phyloP scores from a whole-genome alignment of 2,888 invertebrate genomes.

The Drosophila engyochracea region DNA sequence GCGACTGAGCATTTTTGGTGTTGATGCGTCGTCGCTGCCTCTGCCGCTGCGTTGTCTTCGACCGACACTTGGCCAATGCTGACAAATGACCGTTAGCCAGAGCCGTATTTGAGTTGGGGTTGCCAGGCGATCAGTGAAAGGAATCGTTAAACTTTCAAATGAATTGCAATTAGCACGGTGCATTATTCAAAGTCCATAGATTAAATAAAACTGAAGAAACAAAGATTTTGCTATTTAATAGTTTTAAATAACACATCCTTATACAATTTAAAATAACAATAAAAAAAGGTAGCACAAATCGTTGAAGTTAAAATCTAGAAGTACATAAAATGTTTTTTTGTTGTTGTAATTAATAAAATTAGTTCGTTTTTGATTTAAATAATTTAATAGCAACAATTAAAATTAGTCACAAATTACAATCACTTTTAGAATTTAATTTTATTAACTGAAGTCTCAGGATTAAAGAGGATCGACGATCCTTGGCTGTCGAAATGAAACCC shows the following conservation, averaged over 20 bases:
- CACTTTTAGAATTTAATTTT: neutral
- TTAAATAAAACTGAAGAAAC: neutral
- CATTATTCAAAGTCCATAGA: neutral
- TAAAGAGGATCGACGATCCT: neutral
- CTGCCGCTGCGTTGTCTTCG: slow-evolving; percentile 47
- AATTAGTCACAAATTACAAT: neutral
- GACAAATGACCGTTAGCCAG: slow-evolving; percentile 50
- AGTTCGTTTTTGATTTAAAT: neutral
- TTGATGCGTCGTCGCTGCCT: slow-evolving; percentile 28
- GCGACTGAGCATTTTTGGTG: slow-evolving; percentile 22
- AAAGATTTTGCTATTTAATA: neutral
- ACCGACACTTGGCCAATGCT: slow-evolving; percentile 61
- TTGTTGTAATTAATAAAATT: neutral
- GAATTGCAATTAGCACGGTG: neutral
- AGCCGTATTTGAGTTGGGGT: slow-evolving; percentile 5
- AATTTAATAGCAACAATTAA: neutral
- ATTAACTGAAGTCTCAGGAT: neutral
- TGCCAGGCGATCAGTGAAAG: neutral
- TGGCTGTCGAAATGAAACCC: no score
- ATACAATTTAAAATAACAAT: neutral
- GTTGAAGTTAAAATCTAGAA: neutral
- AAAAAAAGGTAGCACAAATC: neutral
- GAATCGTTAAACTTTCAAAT: neutral
- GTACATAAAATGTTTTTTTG: neutral
- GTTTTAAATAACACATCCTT: neutral